Percentiles rank a stretch among this genome's conserved stretches.
These are phyloP conservation scores for Philereme vetulata DNA, from an alignment of 2,888 invertebrate genomes.

Conservation along the genomic window DNA sequence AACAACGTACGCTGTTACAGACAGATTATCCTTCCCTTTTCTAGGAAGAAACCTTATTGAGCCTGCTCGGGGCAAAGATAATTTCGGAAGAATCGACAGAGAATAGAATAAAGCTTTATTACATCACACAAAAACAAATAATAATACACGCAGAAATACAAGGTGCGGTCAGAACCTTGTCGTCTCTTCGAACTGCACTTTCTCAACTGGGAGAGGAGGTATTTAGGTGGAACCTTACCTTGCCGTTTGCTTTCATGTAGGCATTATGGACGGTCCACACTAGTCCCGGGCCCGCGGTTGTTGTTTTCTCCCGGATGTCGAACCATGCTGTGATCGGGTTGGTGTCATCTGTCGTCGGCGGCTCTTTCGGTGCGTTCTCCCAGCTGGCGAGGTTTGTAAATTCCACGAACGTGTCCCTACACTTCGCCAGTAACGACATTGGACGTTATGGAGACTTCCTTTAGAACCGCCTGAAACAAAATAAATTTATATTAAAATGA, in stretches of 20 bases:
- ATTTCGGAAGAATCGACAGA: too few species aligned
- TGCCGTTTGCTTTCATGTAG: slow-evolving; percentile 93
- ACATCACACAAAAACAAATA: too few species aligned
- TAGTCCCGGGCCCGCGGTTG: slow-evolving; percentile 93
- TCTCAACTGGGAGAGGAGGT: not conserved
- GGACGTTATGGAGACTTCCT: slow-evolving; percentile 1
- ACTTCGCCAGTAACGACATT: slow-evolving; percentile 22
- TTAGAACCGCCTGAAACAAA: slow-evolving; percentile 16
- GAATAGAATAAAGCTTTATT: too few species aligned
- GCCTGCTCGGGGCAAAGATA: too few species aligned
- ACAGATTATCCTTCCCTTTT: too few species aligned
- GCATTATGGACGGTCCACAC: slow-evolving; percentile 97
- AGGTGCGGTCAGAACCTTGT: too few species aligned
- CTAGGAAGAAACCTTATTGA: too few species aligned
- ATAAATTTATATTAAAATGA: too few species aligned
- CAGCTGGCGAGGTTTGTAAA: slow-evolving; percentile 10
- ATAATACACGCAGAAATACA: too few species aligned
- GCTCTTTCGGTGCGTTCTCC: slow-evolving; percentile 37
- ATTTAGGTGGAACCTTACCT: slow-evolving; percentile 85
- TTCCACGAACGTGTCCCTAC: slow-evolving; percentile 22
- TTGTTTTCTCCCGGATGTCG: slow-evolving; percentile 92
- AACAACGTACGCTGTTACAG: too few species aligned
- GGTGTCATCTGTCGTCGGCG: slow-evolving; percentile 75
- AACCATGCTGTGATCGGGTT: slow-evolving; percentile 95
- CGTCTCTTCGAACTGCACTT: too few species aligned